These are phyloP conservation scores for Genyomyrus donnyi DNA, from an alignment of 2,113 vertebrate genomes.

Conservation along the genomic window DNA sequence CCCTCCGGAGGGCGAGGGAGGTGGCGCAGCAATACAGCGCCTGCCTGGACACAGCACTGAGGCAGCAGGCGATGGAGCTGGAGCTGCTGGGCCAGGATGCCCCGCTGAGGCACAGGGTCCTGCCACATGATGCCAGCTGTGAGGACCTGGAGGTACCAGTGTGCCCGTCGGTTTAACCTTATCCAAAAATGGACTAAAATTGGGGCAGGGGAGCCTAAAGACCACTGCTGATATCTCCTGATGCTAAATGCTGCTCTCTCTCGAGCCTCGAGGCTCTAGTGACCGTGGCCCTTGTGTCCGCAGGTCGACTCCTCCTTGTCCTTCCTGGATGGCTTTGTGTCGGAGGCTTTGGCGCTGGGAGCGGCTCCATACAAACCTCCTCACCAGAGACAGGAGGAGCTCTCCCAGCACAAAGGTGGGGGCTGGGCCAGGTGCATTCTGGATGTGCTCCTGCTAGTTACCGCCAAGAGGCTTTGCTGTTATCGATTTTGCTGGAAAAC, in stretches of 20 bases:
- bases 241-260: neutral
- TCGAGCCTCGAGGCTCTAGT: neutral
- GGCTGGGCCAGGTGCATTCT: neutral
- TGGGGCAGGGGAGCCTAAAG: neutral
- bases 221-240: neutral
- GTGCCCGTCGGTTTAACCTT: neutral
- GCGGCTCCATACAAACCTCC: constrained; percentile 87
- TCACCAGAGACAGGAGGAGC: constrained; percentile 87
- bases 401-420: constrained; percentile 81
- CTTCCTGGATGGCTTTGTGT: constrained; percentile 92
- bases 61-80: constrained; percentile 81
- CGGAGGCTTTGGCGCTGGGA: constrained; percentile 76
- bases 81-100: constrained; percentile 68
- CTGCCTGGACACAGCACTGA: constrained; percentile 77
- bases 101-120: constrained; percentile 60
- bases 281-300: constrained; percentile 1
- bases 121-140: constrained; percentile 58
- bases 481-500: neutral
- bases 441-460: neutral
- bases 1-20: constrained; percentile 50
- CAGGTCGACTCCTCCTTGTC: constrained; percentile 94
- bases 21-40: constrained; percentile 62
- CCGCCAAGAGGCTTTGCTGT: neutral
- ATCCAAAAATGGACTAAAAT: neutral
- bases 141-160: constrained; percentile 54